Evolutionary conservation across 2,888 invertebrate genomes (phyloP), one percentile per base, ranked within the genome.

Genomic region (Ischnura elegans): DNA sequence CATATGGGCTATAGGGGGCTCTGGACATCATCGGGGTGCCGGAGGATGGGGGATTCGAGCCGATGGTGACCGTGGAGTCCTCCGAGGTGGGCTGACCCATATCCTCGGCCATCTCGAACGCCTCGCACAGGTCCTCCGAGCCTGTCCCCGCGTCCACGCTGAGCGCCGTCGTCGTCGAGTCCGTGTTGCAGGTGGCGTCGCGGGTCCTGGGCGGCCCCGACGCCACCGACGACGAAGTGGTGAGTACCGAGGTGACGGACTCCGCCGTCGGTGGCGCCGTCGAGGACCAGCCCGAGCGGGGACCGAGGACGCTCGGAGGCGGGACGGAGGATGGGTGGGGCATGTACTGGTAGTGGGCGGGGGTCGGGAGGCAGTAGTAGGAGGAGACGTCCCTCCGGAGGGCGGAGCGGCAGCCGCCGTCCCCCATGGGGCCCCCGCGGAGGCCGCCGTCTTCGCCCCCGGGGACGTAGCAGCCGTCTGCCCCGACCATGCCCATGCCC

Each of bases 171-270:
- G 97, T 97, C 46, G 94, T 94, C 47, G 94, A 94, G 45, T 98
- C 96, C 94, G 98, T 98, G 95, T 97, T 97, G 3, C 97, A 97
- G 94, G 97, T 98, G 46, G 97, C 97, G 94, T 98, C 97, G 61
- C 97, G 97, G 25, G 90, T 90, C 61, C 43, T 42, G 10, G 93
- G 45, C 10, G 46, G 29, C n/a, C 85, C 93, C 45, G 90, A 90
- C 55, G 90, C 90, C 36, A 36, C 87, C 47, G 84, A 51, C 21
- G 93, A 87, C n/a, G 93, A 87, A 43, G 93, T 66, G 76, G 87
- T 61, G 87, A 87, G 61, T 66, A 87, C 66, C 87, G 93, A 87
- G 46, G 93, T 46, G 86, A 61, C 42, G 86, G 93, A 93, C 13
- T 76, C 84, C 13, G 84, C 93, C 66, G 66, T 29, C n/a, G 87